Evolutionary conservation across 2,113 vertebrate species (phyloP).

Genomic region (Scomber colias): DNA sequence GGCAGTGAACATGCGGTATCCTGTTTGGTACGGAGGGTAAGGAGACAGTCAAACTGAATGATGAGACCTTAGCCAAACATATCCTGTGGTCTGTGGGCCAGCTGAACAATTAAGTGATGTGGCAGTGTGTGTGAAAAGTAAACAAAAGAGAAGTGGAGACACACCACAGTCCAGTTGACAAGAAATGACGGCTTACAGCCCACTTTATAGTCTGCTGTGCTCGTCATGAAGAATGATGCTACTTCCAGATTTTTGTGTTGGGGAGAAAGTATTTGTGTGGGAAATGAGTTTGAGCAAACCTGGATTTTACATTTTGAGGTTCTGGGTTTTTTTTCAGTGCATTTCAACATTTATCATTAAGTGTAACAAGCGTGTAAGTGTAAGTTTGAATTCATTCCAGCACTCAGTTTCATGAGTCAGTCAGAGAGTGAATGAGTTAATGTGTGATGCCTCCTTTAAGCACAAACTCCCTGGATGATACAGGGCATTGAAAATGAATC

Average conservation of each 20-base stretch:
- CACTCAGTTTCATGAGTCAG: background rate
- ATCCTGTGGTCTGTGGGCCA: slow-evolving; percentile 71
- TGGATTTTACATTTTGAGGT: slow-evolving; percentile 2
- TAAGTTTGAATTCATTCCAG: background rate
- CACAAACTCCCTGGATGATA: background rate
- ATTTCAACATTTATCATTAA: background rate
- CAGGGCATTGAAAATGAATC: background rate
- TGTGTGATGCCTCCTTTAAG: background rate
- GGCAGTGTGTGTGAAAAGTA: slow-evolving; percentile 47
- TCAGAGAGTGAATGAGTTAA: background rate
- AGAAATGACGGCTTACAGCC: slow-evolving; percentile 22
- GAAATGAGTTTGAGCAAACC: slow-evolving; percentile 2
- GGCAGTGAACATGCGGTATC: slow-evolving; percentile 67
- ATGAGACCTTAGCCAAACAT: slow-evolving; percentile 55
- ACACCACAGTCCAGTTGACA: slow-evolving; percentile 34
- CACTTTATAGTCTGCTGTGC: background rate
- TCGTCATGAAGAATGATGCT: background rate
- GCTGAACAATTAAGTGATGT: slow-evolving; percentile 61
- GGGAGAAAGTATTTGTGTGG: background rate
- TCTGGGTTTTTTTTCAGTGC: background rate
- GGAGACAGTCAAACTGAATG: slow-evolving; percentile 27
- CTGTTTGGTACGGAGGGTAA: slow-evolving; percentile 74
- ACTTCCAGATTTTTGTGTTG: background rate
- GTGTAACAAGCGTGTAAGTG: too few species aligned
- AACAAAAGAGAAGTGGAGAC: slow-evolving; percentile 53